Evolutionary conservation across 1,140 invertebrate genomes (phyloP), one percentile per base, ranked within the genome.

Genomic region (Helicorthomorpha holstii): DNA sequence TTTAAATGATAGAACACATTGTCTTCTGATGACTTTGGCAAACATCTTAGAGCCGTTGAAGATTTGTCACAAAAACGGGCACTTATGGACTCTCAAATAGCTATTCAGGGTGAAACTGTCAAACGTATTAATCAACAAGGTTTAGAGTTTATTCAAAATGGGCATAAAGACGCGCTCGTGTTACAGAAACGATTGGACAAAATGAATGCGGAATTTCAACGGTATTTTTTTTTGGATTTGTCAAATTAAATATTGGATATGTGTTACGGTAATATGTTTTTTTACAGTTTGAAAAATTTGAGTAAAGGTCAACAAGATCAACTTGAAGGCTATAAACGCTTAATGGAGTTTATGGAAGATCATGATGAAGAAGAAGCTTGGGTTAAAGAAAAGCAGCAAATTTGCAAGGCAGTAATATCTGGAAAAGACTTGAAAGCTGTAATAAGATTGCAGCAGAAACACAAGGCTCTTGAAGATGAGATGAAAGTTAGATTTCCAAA

Each of bases 291-390:
- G n/a, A 66, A 81, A 10, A 80, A 82, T 42, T 72, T 83, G 42
- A 82, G 81, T 38, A 81, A 34, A 34, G 29, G 16, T 34, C 16
- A 34, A 7, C 29, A 34, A 16, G 77, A 77, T 0, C 75, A 83
- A 4, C 69, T 98, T 12, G 87, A 95, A 64, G 87, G 94, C 56
- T 89, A 90, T 0, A 74, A 89, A 55, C 86, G 89, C 61, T 90
- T 92, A 60, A 95, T 86, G 65, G 90, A 95, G 64, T 97, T 98
- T 67, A 72, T 97, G 49, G 90, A 74, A 51, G 89, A 94, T 65
- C 83, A 90, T 57, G 88, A 88, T 56, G 87, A 91, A 58, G 90
- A 94, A 67, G 89, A 90, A 70, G 82, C 85, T 0, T 95, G 92
- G 84, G 67, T 95, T 23, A 78, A 87, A 7, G 91, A 96, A 61